Percentiles rank a stretch among this genome's conserved stretches.
These are phyloP conservation scores for Agrotis clavis DNA, from an alignment of 2,888 invertebrate species.

Conservation along the genomic window DNA sequence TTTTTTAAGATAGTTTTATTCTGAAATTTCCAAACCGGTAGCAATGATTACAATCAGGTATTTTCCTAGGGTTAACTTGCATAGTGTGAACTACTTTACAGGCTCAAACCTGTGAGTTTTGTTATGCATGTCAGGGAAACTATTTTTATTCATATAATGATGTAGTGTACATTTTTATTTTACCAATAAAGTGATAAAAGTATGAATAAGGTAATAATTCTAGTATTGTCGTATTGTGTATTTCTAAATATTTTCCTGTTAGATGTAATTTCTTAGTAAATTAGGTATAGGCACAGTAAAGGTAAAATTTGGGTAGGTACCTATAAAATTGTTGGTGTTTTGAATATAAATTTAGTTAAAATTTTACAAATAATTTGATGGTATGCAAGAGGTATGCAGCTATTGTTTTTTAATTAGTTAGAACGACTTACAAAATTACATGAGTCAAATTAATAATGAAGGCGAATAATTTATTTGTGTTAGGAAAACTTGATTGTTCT, in stretches of 20 bases:
- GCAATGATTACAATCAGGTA: not conserved
- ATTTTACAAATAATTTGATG: constrained; percentile 12
- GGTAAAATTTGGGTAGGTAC: too few species aligned
- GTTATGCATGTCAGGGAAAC: too few species aligned
- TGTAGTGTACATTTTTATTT: not conserved
- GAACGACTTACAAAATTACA: not conserved
- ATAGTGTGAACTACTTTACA: not conserved
- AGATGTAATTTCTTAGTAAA: constrained; percentile 24
- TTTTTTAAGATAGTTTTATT: not conserved
- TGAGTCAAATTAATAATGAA: constrained; percentile 10
- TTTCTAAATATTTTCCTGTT: constrained; percentile 36
- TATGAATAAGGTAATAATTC: not conserved
- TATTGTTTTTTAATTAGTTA: not conserved
- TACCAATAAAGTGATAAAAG: constrained; percentile 8
- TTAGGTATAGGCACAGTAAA: too few species aligned
- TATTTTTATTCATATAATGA: too few species aligned
- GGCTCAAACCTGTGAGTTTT: too few species aligned
- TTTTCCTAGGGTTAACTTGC: not conserved
- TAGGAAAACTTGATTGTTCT: constrained; percentile 1
- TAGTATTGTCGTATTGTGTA: not conserved
- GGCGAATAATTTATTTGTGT: constrained; percentile 11
- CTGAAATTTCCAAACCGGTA: not conserved
- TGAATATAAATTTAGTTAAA: too few species aligned
- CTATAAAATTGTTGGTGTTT: not conserved
- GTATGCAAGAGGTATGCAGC: not conserved